A percentile compares a stretch with the other conserved stretches of the same genome.
Conservation (phyloP, 2,797 vertebrate species). For the Saxicola maurus region DNA sequence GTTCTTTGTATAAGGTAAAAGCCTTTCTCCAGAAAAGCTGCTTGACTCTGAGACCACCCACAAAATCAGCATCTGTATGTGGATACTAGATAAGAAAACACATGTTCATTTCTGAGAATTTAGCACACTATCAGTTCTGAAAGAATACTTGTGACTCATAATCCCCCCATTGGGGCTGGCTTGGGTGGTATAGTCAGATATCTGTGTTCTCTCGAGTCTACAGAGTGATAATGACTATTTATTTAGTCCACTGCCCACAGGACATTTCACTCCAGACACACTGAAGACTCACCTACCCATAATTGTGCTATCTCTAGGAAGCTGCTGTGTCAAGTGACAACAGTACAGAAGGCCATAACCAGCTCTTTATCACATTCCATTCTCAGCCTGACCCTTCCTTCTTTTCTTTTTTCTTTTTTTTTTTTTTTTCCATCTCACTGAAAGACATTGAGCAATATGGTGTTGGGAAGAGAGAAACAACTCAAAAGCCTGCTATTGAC, state of each 20-base stretch:
- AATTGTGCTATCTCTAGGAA: background rate
- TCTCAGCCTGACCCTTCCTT: background rate
- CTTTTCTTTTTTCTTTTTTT: too few species aligned
- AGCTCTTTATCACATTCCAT: conserved; percentile 10
- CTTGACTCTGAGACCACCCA: background rate
- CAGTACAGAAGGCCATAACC: conserved; percentile 10
- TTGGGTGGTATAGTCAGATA: background rate
- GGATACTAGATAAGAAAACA: background rate
- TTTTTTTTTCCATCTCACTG: background rate
- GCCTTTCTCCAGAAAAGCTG: background rate
- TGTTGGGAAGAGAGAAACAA: conserved; percentile 20
- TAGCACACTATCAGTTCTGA: background rate
- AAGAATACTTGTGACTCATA: background rate
- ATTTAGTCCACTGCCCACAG: background rate
- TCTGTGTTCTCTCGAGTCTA: background rate
- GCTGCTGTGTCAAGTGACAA: background rate
- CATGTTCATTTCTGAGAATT: background rate
- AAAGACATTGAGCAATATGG: conserved; percentile 30
- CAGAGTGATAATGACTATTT: background rate
- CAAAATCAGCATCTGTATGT: background rate
- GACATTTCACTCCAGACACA: background rate
- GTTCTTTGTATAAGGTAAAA: background rate
- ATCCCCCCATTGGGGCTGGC: background rate
- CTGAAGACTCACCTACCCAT: background rate
- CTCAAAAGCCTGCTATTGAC: background rate